Evolutionary conservation across 2,888 invertebrate species (phyloP), one percentile per base, ranked within the genome.

Genomic region (Aplocera efformata): DNA sequence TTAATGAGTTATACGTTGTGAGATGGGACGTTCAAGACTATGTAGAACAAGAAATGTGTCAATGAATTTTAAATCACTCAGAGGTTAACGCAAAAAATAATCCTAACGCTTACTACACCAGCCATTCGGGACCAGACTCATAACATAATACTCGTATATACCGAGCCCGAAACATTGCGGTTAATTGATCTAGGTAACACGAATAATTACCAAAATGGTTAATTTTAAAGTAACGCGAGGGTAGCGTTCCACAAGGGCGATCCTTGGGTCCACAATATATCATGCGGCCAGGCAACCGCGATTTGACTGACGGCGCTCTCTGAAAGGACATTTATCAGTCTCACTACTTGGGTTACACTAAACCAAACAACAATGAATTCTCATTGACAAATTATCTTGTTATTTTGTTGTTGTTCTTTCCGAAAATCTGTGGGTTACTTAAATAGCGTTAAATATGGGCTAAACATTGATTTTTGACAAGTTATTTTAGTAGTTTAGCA

Each of bases 251-350:
- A 70, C 73, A 72, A 79, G 82, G 82, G 65, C 72, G 78, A 71
- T 66, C 63, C 70, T 69, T 70, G 81, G 85, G 83, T 80, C 81
- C 76, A 82, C 79, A 86, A 88, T 86, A 85, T 83, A 88, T 88
- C 86, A 85, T 85, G 84, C 70, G 85, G 82, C 77, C 82, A 81
- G 80, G 83, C 84, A 84, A 84, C 86, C 85, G 82, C 86, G 82
- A 80, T 84, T 85, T 86, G 86, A 85, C 80, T 85, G 86, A 86
- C 86, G 83, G 82, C 80, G 77, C 70, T 70, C 81, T 78, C 80
- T 84, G 85, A 88, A 82, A 80, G 86, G 84, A 82, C 84, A 88
- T 86, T 85, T 82, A 85, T 88, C 86, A 84, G 84, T 72, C 82
- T 84, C 85, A 81, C 82, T 81, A 83, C 82, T 55, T 73, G 82